Percentiles rank a stretch among this genome's conserved stretches.
Evolutionary conservation across 2,888 invertebrate genomes (phyloP).

Genomic region (Apomyelois bistriatella): DNA sequence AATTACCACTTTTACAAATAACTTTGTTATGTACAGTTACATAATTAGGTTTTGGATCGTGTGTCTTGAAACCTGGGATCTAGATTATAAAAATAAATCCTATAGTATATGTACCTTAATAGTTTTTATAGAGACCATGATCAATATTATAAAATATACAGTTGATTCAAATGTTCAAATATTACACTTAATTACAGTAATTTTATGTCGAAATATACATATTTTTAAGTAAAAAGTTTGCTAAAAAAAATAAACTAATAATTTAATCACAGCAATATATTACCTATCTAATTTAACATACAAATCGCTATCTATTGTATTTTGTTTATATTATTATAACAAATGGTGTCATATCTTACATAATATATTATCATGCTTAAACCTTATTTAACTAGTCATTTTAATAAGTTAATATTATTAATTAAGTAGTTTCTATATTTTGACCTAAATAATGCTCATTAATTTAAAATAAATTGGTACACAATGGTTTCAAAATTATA

Average conservation of each 20-base stretch:
- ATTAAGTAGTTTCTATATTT: too few species aligned
- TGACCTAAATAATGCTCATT: too few species aligned
- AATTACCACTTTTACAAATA: too few species aligned
- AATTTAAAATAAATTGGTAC: too few species aligned
- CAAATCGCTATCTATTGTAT: conserved; percentile 31
- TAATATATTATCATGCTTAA: conserved; percentile 26
- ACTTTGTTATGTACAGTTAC: too few species aligned
- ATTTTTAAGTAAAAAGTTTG: too few species aligned
- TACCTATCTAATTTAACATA: conserved; percentile 46
- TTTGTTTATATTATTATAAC: conserved; percentile 21
- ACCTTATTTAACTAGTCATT: conserved; percentile 22
- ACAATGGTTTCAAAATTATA: too few species aligned
- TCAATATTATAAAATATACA: too few species aligned
- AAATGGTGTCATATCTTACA: conserved; percentile 48
- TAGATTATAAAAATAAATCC: conserved; percentile 67
- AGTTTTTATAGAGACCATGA: not conserved
- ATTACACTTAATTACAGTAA: too few species aligned
- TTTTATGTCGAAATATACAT: too few species aligned
- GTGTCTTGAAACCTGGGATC: conserved; percentile 55
- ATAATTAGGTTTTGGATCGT: conserved; percentile 36
- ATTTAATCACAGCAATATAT: conserved; percentile 66
- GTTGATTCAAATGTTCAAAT: too few species aligned
- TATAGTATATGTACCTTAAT: conserved; percentile 28
- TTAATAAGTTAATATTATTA: conserved; percentile 36
- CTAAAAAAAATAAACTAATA: conserved; percentile 16